Evolutionary conservation across 2,797 vertebrate species (phyloP).

Genomic region (Tinamus major): DNA sequence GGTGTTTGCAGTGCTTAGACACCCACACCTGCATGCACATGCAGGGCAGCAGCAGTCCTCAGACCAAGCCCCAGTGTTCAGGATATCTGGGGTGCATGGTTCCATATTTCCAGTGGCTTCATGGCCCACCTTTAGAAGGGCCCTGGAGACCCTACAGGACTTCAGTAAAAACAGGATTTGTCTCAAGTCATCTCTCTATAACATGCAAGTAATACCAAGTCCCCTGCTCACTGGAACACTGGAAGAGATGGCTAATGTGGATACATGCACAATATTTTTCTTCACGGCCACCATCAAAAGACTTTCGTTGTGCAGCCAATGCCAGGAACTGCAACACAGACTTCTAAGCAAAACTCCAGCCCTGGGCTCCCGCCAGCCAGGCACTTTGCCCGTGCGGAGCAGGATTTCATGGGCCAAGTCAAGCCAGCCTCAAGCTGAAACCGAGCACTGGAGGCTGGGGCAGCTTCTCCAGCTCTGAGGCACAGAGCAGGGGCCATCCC

Average conservation of each 20-base stretch:
- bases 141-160: not conserved
- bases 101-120: not conserved
- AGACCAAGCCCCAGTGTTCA: not conserved
- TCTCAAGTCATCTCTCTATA: not conserved
- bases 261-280: not conserved
- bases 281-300: not conserved
- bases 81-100: not conserved
- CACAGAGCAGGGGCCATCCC: not conserved
- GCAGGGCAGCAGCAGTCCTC: not conserved
- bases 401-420: not conserved
- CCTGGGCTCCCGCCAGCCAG: not conserved
- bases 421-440: not conserved
- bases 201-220: accelerated
- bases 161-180: not conserved
- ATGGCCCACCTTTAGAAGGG: no score
- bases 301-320: not conserved
- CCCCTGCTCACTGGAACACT: not conserved
- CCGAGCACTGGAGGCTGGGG: not conserved
- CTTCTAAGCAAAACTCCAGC: not conserved
- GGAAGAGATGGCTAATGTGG: not conserved
- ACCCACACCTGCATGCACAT: accelerated
- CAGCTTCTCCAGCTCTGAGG: not conserved
- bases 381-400: not conserved
- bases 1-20: not conserved
- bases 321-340: not conserved